Base-by-base conservation (phyloP, 2,797 vertebrate species). In the Typhlichthys eigenmanni region DNA sequence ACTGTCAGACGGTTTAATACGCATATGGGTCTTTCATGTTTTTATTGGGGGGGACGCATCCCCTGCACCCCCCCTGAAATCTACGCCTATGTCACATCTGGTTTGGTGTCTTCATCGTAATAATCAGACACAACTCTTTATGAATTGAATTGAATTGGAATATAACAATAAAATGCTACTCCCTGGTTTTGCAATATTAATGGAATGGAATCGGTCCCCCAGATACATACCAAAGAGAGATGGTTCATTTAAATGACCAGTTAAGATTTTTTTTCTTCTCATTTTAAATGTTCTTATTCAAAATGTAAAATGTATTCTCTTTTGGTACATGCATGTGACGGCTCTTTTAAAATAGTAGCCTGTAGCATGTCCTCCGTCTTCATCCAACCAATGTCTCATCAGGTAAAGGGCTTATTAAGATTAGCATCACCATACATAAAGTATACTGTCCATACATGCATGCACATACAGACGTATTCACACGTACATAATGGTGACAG, bases 361-460 rank as follows among this genome's bases (percentile, higher is more conserved):
- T 60, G 84, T 85, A 82, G 82, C 72, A 87, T 79, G 72, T 72
- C 69, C 79, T 80, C 78, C 47, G 55, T 82, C 74, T 69, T 58
- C 62, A 76, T 81, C 62, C 54, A 57, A 74, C 60, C 47, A 56
- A 71, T 72, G 66, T 82, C 66, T 82, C 89, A 90, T 88, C 71
- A 86, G 84, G 82, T 85, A 89, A 90, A 89, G 88, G 89, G 88
- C 87, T 89, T 88, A 76, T 81, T 72, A 82, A 78, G 66, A 87
- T 68, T 10, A 2, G 58, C 78, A 85, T 79, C 68, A 2, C 68
- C 74, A 68, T 59, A 59, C 58, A 78, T 71, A 71, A 50, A 69
- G 1, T 38, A 38, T 38, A 7, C 7, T 38, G 34, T 38, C 34
- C 13, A 55, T 34, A 13, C 12, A n/a, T 5, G 32, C 29, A 34